phyloP scores from a whole-genome alignment of 2,888 invertebrate genomes.

The Tryphoninae sp. region DNA sequence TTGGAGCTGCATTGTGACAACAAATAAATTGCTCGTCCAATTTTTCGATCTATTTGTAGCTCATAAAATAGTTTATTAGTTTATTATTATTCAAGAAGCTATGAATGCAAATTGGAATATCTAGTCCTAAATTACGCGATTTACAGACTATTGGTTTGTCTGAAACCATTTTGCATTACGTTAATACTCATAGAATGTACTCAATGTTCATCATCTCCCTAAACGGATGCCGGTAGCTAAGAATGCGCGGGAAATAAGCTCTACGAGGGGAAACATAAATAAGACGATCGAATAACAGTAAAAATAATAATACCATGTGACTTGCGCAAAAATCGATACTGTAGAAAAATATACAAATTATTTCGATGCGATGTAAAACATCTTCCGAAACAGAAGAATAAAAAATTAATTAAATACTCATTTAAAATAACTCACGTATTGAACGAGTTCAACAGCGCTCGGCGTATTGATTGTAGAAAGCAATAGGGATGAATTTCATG shows the following conservation, averaged over 20 bases:
- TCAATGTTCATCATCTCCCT: background rate
- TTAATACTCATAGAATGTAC: background rate
- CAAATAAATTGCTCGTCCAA: no score
- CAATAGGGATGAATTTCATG: slow-evolving; percentile 31
- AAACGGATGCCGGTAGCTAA: background rate
- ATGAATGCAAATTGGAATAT: no score
- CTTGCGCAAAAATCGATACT: background rate
- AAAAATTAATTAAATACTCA: background rate
- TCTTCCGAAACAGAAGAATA: background rate
- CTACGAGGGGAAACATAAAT: background rate
- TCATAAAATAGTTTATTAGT: no score
- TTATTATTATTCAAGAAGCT: no score
- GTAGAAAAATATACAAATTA: background rate
- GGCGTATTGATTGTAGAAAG: slow-evolving; percentile 37
- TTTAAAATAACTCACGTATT: slow-evolving; percentile 14
- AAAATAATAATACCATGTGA: background rate
- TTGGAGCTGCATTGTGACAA: no score
- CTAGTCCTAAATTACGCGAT: no score
- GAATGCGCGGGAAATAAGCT: slow-evolving; percentile 51
- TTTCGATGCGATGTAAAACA: no score
- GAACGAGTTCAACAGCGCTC: slow-evolving; percentile 36
- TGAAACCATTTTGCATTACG: background rate
- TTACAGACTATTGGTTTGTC: no score
- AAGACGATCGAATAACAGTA: background rate
- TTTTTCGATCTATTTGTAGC: no score